Conservation (phyloP, 2,113 vertebrate genomes). For the Odobenus rosmarus region DNA sequence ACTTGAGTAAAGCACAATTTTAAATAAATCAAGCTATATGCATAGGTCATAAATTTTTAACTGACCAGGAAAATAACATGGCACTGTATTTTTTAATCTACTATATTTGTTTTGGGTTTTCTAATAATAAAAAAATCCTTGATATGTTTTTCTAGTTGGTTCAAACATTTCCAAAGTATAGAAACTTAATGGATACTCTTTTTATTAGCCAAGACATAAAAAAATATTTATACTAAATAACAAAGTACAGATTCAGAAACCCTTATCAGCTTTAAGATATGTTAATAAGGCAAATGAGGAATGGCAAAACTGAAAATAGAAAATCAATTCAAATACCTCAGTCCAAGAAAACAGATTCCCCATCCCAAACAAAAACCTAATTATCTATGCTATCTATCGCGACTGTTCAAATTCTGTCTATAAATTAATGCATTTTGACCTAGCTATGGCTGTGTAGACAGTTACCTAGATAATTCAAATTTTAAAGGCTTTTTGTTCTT, state of each 20-base stretch:
- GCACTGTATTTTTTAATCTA: slow-evolving; percentile 14
- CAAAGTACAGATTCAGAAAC: slow-evolving; percentile 8
- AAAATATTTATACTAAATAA: not conserved
- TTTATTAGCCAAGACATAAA: not conserved
- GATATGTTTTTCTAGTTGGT: not conserved
- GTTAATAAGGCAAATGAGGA: slow-evolving; percentile 28
- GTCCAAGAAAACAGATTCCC: not conserved
- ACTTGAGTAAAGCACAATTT: slow-evolving; percentile 64
- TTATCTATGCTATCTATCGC: not conserved
- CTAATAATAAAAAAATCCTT: not conserved
- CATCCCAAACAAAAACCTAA: not conserved
- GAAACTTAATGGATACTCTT: slow-evolving; percentile 25
- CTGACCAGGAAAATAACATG: slow-evolving; percentile 42
- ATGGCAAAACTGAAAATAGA: not conserved
- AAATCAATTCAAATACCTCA: slow-evolving; percentile 16
- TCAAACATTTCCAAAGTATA: not conserved
- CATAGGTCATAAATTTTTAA: slow-evolving; percentile 39
- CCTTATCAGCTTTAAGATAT: not conserved
- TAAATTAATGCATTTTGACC: not conserved
- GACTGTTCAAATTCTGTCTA: not conserved
- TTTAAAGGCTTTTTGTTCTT: slow-evolving; percentile 20
- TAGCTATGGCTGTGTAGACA: not conserved
- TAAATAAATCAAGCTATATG: slow-evolving; percentile 61
- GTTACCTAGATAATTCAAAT: not conserved
- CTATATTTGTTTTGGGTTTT: slow-evolving; percentile 38